Evolutionary conservation across 2,797 vertebrate species (phyloP).

Genomic region (Galago senegalensis): DNA sequence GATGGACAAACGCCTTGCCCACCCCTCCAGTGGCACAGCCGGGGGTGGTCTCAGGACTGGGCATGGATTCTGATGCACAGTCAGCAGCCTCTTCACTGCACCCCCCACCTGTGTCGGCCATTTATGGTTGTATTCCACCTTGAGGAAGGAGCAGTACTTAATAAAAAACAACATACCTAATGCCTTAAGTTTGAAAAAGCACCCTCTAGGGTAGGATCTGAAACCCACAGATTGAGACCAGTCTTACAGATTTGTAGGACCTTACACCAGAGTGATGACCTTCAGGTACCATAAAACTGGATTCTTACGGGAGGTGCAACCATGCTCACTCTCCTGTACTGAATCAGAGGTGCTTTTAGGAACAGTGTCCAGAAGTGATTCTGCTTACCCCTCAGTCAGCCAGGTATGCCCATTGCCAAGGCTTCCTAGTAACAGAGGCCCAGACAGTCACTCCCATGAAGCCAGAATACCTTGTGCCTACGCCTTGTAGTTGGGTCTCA

Average conservation of each 20-base stretch:
- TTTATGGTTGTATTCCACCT: not conserved
- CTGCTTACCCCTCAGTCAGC: not conserved
- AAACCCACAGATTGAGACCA: not conserved
- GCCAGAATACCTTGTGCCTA: rapidly evolving
- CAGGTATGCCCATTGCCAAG: rapidly evolving
- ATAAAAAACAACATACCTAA: not conserved
- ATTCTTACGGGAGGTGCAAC: not conserved
- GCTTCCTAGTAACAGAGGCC: not conserved
- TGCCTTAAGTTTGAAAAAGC: not conserved
- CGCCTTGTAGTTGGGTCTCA: not conserved
- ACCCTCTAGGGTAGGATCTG: not conserved
- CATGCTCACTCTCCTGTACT: not conserved
- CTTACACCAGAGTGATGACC: not conserved
- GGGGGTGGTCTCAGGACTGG: not conserved
- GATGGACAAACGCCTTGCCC: not conserved
- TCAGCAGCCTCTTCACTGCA: not conserved
- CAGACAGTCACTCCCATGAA: rapidly evolving
- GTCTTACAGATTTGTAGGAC: not conserved
- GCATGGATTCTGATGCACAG: not conserved
- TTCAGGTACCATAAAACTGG: not conserved
- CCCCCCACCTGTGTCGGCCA: not conserved
- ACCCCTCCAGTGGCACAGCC: not conserved
- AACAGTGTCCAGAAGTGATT: not conserved
- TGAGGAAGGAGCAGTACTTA: not conserved
- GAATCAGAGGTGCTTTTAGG: not conserved